Evolutionary conservation across 2,113 vertebrate species (phyloP), one percentile per base, ranked within the genome.

Genomic region (zebrafish (Danio rerio)): DNA sequence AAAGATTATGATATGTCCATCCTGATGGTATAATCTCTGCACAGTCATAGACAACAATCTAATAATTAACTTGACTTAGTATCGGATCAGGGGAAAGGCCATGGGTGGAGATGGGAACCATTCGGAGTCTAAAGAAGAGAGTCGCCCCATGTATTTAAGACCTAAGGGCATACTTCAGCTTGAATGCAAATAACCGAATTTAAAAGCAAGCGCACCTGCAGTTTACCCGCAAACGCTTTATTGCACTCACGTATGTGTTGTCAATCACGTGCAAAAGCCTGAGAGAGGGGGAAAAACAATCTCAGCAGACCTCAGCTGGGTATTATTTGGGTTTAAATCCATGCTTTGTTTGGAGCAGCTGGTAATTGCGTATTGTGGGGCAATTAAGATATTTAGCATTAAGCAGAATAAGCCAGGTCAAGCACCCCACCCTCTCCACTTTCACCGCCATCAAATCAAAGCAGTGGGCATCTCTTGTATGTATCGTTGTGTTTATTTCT

Each of bases 401-500:
- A 82, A 72, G 9, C 42, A 74, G 81, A 65, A 79, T 86, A 74
- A 81, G 80, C 69, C 80, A 75, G 86, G 88, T 89, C 86, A 87
- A 80, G 63, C 80, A 78, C 73, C 62, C 83, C 49, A 58, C 47
- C 75, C 50, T 79, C 43, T 72, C 13, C 15, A 42, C 21, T 40
- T 72, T 42, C 73, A 58, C 3, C 81, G 47, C 61, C 83, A 78
- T 83, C 85, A 87, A 86, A 84, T 77, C 80, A 82, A 58, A 68
- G 52, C 31, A 18, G 81, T 50, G 78, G 50, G 40, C 61, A 21
- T 68, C 71, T 55, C 65, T 88, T 92, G 88, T 93, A 92, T 90
- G 91, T 92, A 91, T 91, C 89, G 87, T 86, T 84, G 87, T 93
- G 89, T 91, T 93, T 93, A 93, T 94, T 93, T 93, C 88, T 92